Percentiles rank a stretch among this genome's conserved stretches.
These are phyloP conservation scores for Chamaea fasciata DNA, from an alignment of 2,113 vertebrate genomes.

Conservation along the genomic window DNA sequence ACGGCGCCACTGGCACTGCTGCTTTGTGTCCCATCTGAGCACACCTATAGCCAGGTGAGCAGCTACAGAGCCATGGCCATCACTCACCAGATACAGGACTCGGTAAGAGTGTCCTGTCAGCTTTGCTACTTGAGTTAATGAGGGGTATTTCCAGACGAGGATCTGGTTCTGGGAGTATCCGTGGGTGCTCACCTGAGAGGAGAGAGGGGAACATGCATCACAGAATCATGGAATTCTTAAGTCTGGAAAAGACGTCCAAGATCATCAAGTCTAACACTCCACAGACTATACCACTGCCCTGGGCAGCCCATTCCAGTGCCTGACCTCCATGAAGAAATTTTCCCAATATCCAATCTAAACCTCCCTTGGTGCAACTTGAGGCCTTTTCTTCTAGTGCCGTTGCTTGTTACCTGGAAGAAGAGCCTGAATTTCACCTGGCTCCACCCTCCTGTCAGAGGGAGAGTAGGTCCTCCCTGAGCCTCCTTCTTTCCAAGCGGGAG, in stretches of 20 bases:
- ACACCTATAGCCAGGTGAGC: background rate
- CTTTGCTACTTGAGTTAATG: slow-evolving; percentile 96
- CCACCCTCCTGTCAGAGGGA: background rate
- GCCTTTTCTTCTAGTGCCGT: background rate
- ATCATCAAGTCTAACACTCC: background rate
- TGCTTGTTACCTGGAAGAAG: background rate
- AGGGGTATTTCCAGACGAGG: slow-evolving; percentile 98
- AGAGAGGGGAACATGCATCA: background rate
- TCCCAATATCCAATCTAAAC: background rate
- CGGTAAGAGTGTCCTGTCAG: slow-evolving; percentile 95
- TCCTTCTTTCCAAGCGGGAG: background rate
- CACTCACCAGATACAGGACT: slow-evolving; percentile 92
- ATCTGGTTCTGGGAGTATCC: slow-evolving; percentile 99
- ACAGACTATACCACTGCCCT: background rate
- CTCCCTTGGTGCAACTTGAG: background rate
- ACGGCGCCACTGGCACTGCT: background rate
- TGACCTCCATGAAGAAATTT: background rate
- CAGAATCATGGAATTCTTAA: background rate
- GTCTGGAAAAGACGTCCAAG: background rate
- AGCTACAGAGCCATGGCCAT: rapidly evolving
- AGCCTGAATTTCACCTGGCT: background rate
- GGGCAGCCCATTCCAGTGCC: background rate
- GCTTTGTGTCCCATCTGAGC: background rate
- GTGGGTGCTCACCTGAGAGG: slow-evolving; percentile 90
- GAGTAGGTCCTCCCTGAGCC: background rate